Evolutionary conservation across 2,797 vertebrate species (phyloP).

Genomic region (Parauchenoglanis ngamensis): DNA sequence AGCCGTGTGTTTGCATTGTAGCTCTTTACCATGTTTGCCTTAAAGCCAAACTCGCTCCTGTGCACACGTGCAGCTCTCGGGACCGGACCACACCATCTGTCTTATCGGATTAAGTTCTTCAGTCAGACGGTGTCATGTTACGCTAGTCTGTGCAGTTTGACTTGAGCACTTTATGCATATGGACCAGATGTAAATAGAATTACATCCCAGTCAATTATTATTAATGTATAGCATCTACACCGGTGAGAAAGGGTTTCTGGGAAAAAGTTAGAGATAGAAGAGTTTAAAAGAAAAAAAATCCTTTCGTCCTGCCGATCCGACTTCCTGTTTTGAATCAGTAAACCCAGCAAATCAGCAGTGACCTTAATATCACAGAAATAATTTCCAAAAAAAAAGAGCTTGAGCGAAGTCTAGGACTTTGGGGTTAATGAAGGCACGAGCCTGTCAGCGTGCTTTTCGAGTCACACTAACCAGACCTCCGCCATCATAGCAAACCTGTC

Average conservation of each 20-base stretch:
- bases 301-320: neutral
- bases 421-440: neutral
- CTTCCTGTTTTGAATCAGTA: neutral
- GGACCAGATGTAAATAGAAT: neutral
- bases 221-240: neutral
- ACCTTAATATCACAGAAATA: neutral
- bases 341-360: neutral
- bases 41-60: neutral
- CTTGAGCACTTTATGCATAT: neutral
- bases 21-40: neutral
- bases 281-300: neutral
- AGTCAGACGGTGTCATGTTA: constrained; percentile 19
- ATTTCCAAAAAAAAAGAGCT: neutral
- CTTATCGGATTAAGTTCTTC: constrained; percentile 20
- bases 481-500: neutral
- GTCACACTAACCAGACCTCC: neutral
- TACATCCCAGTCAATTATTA: neutral
- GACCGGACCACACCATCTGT: constrained; percentile 22
- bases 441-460: neutral
- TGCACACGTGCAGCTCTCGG: neutral
- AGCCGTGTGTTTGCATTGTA: neutral
- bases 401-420: neutral
- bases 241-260: neutral
- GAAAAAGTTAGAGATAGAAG: neutral
- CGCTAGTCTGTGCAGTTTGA: constrained; percentile 9